Percentiles rank a stretch among this genome's conserved stretches.
Conservation (phyloP, 2,113 vertebrate species). For the Dipodomys merriami region DNA sequence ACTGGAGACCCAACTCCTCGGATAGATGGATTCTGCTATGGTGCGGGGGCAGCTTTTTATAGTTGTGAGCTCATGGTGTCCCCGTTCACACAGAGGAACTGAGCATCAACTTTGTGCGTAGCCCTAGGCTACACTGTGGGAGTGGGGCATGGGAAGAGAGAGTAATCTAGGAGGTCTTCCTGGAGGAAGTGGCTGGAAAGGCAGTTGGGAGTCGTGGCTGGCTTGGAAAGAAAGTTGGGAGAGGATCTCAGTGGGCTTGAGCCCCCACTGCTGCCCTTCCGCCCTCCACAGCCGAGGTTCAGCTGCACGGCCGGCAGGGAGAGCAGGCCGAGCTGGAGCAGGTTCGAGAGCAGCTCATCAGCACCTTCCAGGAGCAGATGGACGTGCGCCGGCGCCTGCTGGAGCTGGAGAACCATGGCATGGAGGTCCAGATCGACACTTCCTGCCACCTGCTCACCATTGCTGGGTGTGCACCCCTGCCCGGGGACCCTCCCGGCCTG, state of each 20-base stretch:
- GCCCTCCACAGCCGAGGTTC: conserved; percentile 88
- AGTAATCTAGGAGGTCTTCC: background rate
- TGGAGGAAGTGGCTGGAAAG: background rate
- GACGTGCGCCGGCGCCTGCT: conserved; percentile 90
- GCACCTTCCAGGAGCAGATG: conserved; percentile 93
- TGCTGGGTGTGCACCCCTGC: conserved; percentile 85
- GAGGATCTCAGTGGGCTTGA: background rate
- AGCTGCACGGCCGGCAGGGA: conserved; percentile 87
- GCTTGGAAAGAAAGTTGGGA: background rate
- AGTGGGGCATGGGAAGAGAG: background rate
- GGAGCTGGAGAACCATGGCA: conserved; percentile 92
- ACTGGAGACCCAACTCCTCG: too few species aligned
- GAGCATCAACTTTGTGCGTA: background rate
- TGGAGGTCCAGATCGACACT: conserved; percentile 91
- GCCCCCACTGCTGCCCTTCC: background rate
- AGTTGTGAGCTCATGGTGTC: too few species aligned
- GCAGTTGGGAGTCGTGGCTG: background rate
- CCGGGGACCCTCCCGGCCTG: rapidly evolving
- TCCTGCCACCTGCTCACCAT: conserved; percentile 92
- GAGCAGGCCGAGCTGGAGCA: conserved; percentile 88
- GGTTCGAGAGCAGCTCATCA: conserved; percentile 90
- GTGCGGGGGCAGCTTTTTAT: background rate
- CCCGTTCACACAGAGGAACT: background rate
- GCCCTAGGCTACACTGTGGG: background rate
- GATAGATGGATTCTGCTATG: background rate